Conservation (phyloP, 1,140 invertebrate genomes). For the Trissolcus basalis region DNA sequence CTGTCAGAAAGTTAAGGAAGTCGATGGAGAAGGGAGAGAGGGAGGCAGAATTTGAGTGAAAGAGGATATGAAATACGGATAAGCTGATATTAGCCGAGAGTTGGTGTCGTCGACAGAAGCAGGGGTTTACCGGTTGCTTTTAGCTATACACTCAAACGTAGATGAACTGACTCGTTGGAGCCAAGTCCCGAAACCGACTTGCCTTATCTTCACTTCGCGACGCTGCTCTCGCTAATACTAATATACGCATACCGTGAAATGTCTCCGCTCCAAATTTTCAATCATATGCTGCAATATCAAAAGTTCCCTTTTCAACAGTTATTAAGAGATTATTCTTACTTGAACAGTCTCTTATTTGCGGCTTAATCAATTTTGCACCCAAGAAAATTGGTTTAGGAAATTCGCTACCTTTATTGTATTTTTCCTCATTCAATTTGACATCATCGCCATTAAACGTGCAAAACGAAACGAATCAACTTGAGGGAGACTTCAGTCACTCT, state of each 20-base stretch:
- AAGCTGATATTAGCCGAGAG: slow-evolving; percentile 70
- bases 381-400: too few species aligned
- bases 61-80: slow-evolving; percentile 66
- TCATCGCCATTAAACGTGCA: neutral
- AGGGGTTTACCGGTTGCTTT: slow-evolving; percentile 65
- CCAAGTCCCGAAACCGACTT: slow-evolving; percentile 60
- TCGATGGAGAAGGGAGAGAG: slow-evolving; percentile 9
- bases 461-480: slow-evolving; percentile 42
- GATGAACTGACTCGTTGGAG: slow-evolving; percentile 63
- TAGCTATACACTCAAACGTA: slow-evolving; percentile 51
- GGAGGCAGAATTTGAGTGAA: slow-evolving; percentile 22
- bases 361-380: too few species aligned
- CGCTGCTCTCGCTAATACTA: slow-evolving; percentile 74
- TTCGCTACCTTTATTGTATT: too few species aligned
- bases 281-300: slow-evolving; percentile 28
- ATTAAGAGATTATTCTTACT: too few species aligned
- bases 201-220: slow-evolving; percentile 75
- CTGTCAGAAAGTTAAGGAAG: slow-evolving; percentile 48
- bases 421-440: too few species aligned
- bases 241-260: slow-evolving; percentile 71
- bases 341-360: too few species aligned
- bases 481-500: slow-evolving; percentile 36
- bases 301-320: too few species aligned
- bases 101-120: slow-evolving; percentile 48
- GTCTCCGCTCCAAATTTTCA: slow-evolving; percentile 63